Evolutionary conservation across 2,113 vertebrate genomes (phyloP), one percentile per base, ranked within the genome.

Genomic region (Petaurus breviceps): DNA sequence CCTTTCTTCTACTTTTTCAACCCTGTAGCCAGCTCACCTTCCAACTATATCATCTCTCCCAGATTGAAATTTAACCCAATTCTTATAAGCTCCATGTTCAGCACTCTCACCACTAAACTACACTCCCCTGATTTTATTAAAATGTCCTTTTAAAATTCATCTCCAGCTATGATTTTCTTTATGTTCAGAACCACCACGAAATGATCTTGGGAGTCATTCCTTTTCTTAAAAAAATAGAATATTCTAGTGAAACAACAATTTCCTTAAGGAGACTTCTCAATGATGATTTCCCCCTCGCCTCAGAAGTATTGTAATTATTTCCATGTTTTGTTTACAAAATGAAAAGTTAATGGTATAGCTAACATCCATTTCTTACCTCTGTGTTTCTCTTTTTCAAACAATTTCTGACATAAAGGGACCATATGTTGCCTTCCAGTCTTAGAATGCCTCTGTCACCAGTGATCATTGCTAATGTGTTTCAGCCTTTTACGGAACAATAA

Each of bases 401-500:
- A 1, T 96, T 51, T 90, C 89, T 51, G 6, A 93, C 90, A 92
- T 92, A 96, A 94, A 90, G 11, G 50, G 53, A 93, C 52, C 49
- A 93, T 94, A 92, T 51, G 84, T 94, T 95, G 53, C 43, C 92
- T 94, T 95, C 96, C 54, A 97, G 94, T 96, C 43, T 91, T 84
- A 28, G 93, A 28, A n/a, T 90, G 50, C 37, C 37, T 23, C 92
- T 84, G 77, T 95, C 95, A 96, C 89, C 95, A 92, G 54, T 89
- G 94, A 90, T 90, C 55, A 95, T 50, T 90, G 25, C 8, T 61
- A 96, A 49, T 49, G 43, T 94, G 92, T 91, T 94, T 90, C 90
- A 98, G 51, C 10, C 61, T 54, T 97, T 97, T 95, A 94, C 90
- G 47, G 96, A 96, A 90, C 4, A 57, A 92, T 97, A 96, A 96